phyloP scores from a whole-genome alignment of 2,797 vertebrate genomes.

The Cyprinella venusta region DNA sequence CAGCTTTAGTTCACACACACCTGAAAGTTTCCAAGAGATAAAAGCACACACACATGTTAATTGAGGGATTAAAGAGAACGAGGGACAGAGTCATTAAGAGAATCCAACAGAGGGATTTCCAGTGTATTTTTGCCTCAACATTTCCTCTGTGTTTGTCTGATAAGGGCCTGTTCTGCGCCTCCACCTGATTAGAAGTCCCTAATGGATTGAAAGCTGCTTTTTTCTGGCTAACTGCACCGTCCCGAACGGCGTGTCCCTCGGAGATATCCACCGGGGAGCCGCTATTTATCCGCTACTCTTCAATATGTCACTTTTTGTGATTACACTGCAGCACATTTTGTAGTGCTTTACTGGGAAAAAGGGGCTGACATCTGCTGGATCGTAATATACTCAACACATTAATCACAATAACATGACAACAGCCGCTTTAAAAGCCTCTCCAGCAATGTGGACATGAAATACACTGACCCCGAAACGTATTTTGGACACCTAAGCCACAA shows the following conservation, averaged over 20 bases:
- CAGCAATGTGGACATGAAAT: neutral
- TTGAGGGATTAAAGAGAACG: conserved; percentile 24
- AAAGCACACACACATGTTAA: conserved; percentile 18
- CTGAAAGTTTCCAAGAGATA: conserved; percentile 25
- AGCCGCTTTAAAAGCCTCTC: conserved; percentile 18
- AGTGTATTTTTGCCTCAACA: conserved; percentile 18
- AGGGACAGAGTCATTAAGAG: conserved; percentile 26
- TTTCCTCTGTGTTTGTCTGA: conserved; percentile 44
- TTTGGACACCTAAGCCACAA: conserved; percentile 20
- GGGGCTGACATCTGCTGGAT: conserved; percentile 16
- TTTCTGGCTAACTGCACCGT: conserved; percentile 65
- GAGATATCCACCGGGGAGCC: conserved; percentile 60
- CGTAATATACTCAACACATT: conserved; percentile 24
- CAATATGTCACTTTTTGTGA: conserved; percentile 43
- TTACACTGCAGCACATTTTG: conserved; percentile 34
- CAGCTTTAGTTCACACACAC: too few relatives aligned
- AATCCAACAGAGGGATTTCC: conserved; percentile 36
- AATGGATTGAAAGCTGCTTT: conserved; percentile 59
- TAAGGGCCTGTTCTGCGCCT: conserved; percentile 24
- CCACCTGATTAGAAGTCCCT: conserved; percentile 62
- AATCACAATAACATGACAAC: conserved; percentile 20
- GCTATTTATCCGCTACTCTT: conserved; percentile 50
- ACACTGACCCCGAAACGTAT: neutral
- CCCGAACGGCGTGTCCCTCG: conserved; percentile 60
- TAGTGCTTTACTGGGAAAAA: conserved; percentile 31